Base-by-base conservation (phyloP, 2,113 vertebrate species). In the Ondatra zibethicus region DNA sequence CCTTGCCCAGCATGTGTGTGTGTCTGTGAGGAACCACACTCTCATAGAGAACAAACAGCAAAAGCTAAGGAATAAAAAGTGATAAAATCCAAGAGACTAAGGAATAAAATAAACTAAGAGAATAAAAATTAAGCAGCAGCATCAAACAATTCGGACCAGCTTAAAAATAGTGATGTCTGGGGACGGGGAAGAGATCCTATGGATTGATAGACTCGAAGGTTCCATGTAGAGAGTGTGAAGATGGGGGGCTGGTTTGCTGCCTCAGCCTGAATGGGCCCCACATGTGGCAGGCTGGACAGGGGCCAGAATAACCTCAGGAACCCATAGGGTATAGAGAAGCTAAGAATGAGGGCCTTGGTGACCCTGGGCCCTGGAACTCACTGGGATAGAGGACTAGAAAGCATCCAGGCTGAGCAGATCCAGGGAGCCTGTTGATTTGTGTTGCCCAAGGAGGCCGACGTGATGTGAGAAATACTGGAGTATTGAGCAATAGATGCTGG, bases 341-440 rank as follows among this genome's bases (percentile, higher is more conserved):
- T 4, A 9, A 76, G 80, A 19, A 16, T 16, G 25, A n/a, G 17
- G 84, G 61, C 27, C 23, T 55, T 68, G 52, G 33, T 14, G 50
- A 5, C 72, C 47, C 8, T 27, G 50, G 47, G 29, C 1, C 42
- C 76, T 25, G 50, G 33, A 47, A 36, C 86, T 29, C 2, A 39
- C 12, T n/a, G 9, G 25, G 8, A n/a, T 61, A 2, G 12, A 23
- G 2, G 5, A 6, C 36, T 2, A 0, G 1, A 0, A 61, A 17
- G 47, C 11, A 66, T 85, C 42, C 45, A 17, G 36, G 31, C 70
- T 47, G 16, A 55, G 42, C 58, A 11, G 33, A 16, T 66, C 29
- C 25, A 1, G 39, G 19, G 19, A 76, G 65, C n/a, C 5, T 5
- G 0, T 0, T 0, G 33, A 82, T 19, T 73, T 6, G 0, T 61